These are phyloP conservation scores for Zosterops hypoxanthus DNA, from an alignment of 2,113 vertebrate species.

Conservation along the genomic window DNA sequence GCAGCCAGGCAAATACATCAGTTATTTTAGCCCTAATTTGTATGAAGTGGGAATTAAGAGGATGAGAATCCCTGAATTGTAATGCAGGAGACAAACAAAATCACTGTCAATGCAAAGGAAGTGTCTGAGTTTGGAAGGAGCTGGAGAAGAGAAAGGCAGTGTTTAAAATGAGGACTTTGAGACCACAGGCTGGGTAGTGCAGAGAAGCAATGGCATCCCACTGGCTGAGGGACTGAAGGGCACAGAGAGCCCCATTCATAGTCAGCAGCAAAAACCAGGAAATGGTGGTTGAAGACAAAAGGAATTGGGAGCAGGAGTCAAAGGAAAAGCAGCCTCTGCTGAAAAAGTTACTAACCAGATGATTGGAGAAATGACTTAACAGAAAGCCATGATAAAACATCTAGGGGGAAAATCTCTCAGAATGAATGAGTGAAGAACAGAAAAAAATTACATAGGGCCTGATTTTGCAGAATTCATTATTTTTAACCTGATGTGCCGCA, in stretches of 20 bases:
- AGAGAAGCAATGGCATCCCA: neutral
- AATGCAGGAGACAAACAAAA: neutral
- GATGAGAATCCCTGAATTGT: neutral
- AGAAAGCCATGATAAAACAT: neutral
- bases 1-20: neutral
- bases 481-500: neutral
- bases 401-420: neutral
- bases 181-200: neutral
- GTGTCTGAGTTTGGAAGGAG: neutral
- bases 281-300: neutral
- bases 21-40: neutral
- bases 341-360: neutral
- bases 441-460: neutral
- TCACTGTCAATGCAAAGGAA: neutral
- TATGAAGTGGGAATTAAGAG: neutral
- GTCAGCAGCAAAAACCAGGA: neutral
- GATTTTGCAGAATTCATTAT: neutral
- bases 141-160: neutral
- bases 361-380: neutral
- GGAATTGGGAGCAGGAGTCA: neutral
- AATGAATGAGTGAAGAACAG: neutral
- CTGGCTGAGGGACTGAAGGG: neutral
- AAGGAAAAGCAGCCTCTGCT: neutral
- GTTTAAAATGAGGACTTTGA: neutral
- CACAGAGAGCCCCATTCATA: neutral